Evolutionary conservation across 2,888 invertebrate species (phyloP), one percentile per base, ranked within the genome.

Genomic region (Yponomeuta cagnagella): DNA sequence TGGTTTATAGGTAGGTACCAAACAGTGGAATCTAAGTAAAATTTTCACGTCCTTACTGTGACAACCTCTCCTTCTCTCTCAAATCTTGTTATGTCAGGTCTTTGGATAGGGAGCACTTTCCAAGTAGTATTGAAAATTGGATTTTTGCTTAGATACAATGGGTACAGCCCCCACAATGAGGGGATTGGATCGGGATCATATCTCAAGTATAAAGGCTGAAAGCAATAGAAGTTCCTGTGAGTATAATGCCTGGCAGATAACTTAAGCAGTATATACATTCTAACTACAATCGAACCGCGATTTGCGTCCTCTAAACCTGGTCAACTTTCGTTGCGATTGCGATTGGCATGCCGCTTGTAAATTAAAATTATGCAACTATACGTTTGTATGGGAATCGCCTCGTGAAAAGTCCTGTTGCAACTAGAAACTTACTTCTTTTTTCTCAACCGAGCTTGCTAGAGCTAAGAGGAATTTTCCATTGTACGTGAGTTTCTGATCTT

Each of bases 111-210:
- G 71, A 92, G 77, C 43, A 90, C 79, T 71, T 89, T 84, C 90
- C 90, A 92, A 71, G 92, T 84, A 4, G 89, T 86, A 77, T 89
- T 91, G 33, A 88, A 85, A 31, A 91, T 90, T 72, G 82, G 82
- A 78, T 90, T 81, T 77, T 88, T 81, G 77, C 91, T 91, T 73
- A 92, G 79, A 74, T 88, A 89, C 70, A 92, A 73, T n/a, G 89
- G 86, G 74, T 81, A 89, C 74, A 80, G 75, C 15, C 88, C 87
- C 70, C 79, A 80, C 48, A 91, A 77, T 1, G 90, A 90, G 48
- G 91, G 91, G 48, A 91, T 82, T 65, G 90, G 86, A 74, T 90
- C 82, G 43, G 85, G 87, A 77, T 92, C 92, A 78, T 88, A 91
- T 73, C 92, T 82, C 73, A 91, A 74, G 76, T 90, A 89, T 69